Evolutionary conservation across 2,888 invertebrate genomes (phyloP).

Genomic region (Hyppa rectilinea): DNA sequence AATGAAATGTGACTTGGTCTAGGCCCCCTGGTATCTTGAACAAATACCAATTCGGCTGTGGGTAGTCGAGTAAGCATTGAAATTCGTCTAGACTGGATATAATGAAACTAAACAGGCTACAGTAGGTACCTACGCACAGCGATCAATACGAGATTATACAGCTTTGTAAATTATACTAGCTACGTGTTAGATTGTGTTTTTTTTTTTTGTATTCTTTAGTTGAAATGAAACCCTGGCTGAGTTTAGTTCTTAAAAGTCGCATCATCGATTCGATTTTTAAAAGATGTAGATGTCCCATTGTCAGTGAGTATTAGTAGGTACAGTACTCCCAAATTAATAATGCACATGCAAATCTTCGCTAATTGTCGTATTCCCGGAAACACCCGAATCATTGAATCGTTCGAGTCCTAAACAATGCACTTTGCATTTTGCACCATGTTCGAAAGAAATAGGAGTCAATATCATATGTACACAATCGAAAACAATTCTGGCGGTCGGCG

Average conservation of each 20-base stretch:
- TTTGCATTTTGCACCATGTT: too few relatives aligned
- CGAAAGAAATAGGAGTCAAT: too few relatives aligned
- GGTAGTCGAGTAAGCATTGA: slow-evolving; percentile 17
- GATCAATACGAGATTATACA: slow-evolving; percentile 52
- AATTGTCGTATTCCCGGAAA: too few relatives aligned
- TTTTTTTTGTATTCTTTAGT: neutral
- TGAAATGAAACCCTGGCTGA: neutral
- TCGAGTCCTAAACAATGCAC: too few relatives aligned
- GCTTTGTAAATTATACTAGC: slow-evolving; percentile 31
- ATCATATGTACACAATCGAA: too few relatives aligned
- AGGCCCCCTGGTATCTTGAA: slow-evolving; percentile 7
- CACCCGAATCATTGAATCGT: too few relatives aligned
- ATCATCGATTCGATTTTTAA: neutral
- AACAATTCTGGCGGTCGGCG: too few relatives aligned
- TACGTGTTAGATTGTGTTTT: slow-evolving; percentile 14
- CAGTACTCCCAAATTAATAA: too few relatives aligned
- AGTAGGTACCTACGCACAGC: slow-evolving; percentile 19
- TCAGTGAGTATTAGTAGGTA: neutral
- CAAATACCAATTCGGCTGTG: slow-evolving; percentile 26
- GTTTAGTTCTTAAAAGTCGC: neutral
- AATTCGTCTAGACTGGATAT: slow-evolving; percentile 33
- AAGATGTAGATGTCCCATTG: neutral
- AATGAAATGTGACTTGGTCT: too few relatives aligned
- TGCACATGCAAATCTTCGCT: too few relatives aligned
- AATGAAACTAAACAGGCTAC: slow-evolving; percentile 31